phyloP scores from a whole-genome alignment of 2,113 vertebrate species.

The Oncorhynchus gorbuscha region DNA sequence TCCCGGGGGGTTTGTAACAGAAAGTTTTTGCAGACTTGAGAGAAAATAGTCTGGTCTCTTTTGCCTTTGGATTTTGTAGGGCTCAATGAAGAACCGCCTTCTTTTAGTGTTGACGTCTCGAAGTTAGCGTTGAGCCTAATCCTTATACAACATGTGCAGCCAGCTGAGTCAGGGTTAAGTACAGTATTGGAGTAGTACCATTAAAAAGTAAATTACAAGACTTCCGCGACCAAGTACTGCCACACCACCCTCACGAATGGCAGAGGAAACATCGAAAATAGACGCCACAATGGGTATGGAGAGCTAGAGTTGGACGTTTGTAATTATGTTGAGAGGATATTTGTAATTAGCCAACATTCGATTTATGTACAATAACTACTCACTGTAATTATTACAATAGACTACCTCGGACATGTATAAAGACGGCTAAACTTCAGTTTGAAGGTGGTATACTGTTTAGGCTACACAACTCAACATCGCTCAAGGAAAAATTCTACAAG shows the following conservation, averaged over 20 bases:
- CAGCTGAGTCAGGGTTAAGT: no score
- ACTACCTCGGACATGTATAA: no score
- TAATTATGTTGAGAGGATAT: neutral
- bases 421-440: no score
- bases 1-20: neutral
- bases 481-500: no score
- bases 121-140: neutral
- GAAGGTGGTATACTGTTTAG: no score
- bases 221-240: neutral
- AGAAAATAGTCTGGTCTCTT: neutral
- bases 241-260: no score
- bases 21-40: neutral
- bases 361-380: no score
- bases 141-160: neutral
- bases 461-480: no score
- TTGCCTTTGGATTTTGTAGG: slow-evolving; percentile 9
- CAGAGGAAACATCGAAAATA: no score
- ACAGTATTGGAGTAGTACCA: no score
- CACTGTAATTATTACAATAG: no score
- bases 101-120: slow-evolving; percentile 42
- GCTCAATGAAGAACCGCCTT: slow-evolving; percentile 51
- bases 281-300: neutral
- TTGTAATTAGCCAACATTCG: neutral
- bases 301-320: neutral
- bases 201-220: neutral